These are phyloP conservation scores for Corythoichthys intestinalis DNA, from an alignment of 2,113 vertebrate genomes.

Conservation along the genomic window DNA sequence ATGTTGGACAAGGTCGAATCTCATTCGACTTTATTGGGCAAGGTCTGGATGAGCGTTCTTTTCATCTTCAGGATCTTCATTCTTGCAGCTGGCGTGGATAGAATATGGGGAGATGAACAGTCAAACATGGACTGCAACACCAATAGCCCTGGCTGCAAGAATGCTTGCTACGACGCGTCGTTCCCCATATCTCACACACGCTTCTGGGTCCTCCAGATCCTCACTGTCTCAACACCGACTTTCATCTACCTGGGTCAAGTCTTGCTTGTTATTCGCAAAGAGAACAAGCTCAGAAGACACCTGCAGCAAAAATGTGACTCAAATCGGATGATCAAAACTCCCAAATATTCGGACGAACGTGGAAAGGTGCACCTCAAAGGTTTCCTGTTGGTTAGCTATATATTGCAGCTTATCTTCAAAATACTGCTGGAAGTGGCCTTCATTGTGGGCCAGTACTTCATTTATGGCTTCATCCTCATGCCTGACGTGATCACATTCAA, in stretches of 20 bases:
- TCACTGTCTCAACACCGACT: slow-evolving; percentile 61
- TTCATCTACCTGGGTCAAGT: slow-evolving; percentile 70
- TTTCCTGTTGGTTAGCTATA: slow-evolving; percentile 79
- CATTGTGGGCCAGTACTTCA: slow-evolving; percentile 80
- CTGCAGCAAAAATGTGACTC: slow-evolving; percentile 44
- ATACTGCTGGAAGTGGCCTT: slow-evolving; percentile 85
- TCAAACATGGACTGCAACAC: slow-evolving; percentile 67
- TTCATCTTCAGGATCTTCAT: slow-evolving; percentile 72
- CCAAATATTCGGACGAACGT: slow-evolving; percentile 71
- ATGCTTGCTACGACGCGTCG: slow-evolving; percentile 56
- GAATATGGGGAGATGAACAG: slow-evolving; percentile 74
- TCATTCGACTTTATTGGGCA: slow-evolving; percentile 69
- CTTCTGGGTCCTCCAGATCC: slow-evolving; percentile 74
- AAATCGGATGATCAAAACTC: slow-evolving; percentile 41
- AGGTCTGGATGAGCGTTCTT: slow-evolving; percentile 70
- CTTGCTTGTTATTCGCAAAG: slow-evolving; percentile 62
- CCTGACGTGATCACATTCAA: too few species aligned
- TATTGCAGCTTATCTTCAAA: slow-evolving; percentile 83
- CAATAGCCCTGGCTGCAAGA: slow-evolving; percentile 52
- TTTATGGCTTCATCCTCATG: slow-evolving; percentile 42
- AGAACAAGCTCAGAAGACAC: slow-evolving; percentile 67
- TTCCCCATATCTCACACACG: slow-evolving; percentile 72
- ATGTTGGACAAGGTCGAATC: slow-evolving; percentile 71
- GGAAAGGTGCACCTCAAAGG: slow-evolving; percentile 84
- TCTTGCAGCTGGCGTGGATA: slow-evolving; percentile 62